Conservation (phyloP, 2,113 vertebrate species). For the Nicator chloris region DNA sequence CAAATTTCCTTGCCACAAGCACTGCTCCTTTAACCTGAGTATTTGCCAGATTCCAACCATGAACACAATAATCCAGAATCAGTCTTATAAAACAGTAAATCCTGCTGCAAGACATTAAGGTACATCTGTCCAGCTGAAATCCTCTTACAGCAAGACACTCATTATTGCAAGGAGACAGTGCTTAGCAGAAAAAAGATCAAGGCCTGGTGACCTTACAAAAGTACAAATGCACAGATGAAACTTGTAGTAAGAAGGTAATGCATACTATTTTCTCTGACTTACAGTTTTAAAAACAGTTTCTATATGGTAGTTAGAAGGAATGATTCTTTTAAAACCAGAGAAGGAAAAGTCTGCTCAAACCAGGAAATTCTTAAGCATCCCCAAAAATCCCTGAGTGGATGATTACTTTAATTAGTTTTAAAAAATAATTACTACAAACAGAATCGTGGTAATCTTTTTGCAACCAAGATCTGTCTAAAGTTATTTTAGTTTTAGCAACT, state of each 20-base stretch:
- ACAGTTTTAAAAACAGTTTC: background rate
- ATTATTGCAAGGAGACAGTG: background rate
- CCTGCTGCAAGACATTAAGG: constrained; percentile 51
- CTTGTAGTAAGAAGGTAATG: background rate
- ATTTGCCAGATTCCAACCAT: background rate
- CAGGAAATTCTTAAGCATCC: background rate
- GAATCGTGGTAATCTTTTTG: background rate
- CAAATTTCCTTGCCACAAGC: background rate
- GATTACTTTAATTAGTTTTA: background rate
- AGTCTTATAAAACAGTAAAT: constrained; percentile 48
- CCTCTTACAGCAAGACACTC: constrained; percentile 48
- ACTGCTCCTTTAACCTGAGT: background rate
- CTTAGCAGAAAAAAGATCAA: constrained; percentile 37
- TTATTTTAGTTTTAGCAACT: background rate
- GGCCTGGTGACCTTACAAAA: constrained; percentile 3
- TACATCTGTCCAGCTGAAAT: constrained; percentile 57
- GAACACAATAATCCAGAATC: constrained; percentile 21
- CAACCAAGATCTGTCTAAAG: background rate
- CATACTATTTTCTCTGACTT: background rate
- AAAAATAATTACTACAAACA: background rate
- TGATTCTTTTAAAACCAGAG: background rate
- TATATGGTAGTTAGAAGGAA: background rate
- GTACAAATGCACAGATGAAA: constrained; percentile 1
- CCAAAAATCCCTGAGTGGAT: background rate
- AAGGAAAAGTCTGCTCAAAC: background rate